phyloP scores from a whole-genome alignment of 2,797 vertebrate species.

The Vipera latastei region DNA sequence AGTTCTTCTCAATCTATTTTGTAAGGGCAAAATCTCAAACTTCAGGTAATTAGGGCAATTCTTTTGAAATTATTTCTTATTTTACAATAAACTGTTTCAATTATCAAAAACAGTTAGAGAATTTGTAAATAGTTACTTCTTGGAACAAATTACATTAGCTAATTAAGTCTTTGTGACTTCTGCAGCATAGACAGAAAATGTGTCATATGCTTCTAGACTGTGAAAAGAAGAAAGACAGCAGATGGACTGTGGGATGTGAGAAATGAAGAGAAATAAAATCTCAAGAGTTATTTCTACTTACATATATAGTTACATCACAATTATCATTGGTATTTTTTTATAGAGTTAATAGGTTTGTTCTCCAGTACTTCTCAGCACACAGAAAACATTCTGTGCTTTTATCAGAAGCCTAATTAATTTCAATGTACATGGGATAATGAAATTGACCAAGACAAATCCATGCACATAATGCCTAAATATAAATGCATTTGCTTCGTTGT shows the following conservation, averaged over 20 bases:
- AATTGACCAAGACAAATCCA: neutral
- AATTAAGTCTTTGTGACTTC: constrained; percentile 33
- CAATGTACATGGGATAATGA: neutral
- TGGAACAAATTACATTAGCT: constrained; percentile 18
- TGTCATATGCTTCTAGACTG: constrained; percentile 21
- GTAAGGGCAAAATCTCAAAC: neutral
- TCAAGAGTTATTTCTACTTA: constrained; percentile 25
- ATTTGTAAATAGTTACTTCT: constrained; percentile 17
- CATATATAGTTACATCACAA: neutral
- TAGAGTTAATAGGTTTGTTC: neutral
- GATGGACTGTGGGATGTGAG: constrained; percentile 30
- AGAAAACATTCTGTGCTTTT: neutral
- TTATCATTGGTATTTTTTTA: neutral
- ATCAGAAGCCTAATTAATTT: neutral
- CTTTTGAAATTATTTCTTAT: constrained; percentile 7
- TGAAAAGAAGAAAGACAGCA: constrained; percentile 30
- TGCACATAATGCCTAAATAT: neutral
- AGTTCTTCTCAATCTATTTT: neutral
- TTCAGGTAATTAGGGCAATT: neutral
- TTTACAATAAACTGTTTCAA: neutral
- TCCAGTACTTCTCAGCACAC: neutral
- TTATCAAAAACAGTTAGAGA: constrained; percentile 24
- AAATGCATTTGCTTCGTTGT: neutral
- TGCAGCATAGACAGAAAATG: constrained; percentile 8
- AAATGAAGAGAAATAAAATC: constrained; percentile 4